Evolutionary conservation across 1,140 invertebrate species (phyloP).

Genomic region (Cotesia glomerata): DNA sequence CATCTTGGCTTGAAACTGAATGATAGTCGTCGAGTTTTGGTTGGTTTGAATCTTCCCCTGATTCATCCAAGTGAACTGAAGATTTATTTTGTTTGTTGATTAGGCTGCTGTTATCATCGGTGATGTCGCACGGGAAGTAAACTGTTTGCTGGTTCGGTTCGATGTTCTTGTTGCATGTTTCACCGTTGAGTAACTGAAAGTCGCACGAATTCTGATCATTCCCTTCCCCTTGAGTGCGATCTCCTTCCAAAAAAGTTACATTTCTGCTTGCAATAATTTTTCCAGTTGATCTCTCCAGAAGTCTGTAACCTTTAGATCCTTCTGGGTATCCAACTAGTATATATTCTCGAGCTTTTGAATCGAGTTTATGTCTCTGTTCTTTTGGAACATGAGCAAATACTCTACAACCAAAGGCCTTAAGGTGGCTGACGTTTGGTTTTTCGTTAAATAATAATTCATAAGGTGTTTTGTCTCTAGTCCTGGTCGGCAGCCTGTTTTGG

Average conservation of each 20-base stretch:
- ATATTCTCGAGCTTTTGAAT: constrained; percentile 39
- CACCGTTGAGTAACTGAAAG: background rate
- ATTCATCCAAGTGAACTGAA: too few relatives aligned
- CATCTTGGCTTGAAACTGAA: too few relatives aligned
- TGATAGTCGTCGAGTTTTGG: too few relatives aligned
- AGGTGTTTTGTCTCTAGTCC: background rate
- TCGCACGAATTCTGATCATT: background rate
- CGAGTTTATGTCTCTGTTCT: constrained; percentile 41
- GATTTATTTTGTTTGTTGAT: too few relatives aligned
- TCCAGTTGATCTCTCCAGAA: background rate
- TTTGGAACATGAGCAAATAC: constrained; percentile 37
- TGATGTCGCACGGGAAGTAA: too few relatives aligned
- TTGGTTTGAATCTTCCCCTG: too few relatives aligned
- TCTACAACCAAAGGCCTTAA: constrained; percentile 49
- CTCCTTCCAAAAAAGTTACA: constrained; percentile 8
- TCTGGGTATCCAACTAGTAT: constrained; percentile 44
- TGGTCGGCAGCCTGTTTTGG: background rate
- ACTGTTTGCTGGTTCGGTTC: too few relatives aligned
- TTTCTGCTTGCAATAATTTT: constrained; percentile 24
- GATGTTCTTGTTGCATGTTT: too few relatives aligned
- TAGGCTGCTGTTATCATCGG: too few relatives aligned
- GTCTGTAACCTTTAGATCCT: constrained; percentile 32
- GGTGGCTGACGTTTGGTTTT: constrained; percentile 43
- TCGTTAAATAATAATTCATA: constrained; percentile 39
- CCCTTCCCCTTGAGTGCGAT: background rate